phyloP scores from a whole-genome alignment of 2,888 invertebrate genomes.

The Pedicia rivosa region DNA sequence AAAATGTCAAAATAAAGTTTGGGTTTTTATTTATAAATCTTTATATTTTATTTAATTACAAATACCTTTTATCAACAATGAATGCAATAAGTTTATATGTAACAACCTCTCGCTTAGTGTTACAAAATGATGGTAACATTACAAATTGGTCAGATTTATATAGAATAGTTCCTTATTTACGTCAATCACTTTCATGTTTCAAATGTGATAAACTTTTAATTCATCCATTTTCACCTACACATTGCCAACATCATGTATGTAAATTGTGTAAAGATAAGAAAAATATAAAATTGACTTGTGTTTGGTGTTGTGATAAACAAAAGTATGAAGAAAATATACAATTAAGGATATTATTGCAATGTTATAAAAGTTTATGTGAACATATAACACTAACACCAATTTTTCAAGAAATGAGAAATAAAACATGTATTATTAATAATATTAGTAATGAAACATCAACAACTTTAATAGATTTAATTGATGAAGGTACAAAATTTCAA shows the following conservation, averaged over 20 bases:
- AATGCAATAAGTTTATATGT: slow-evolving; percentile 23
- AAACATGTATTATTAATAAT: slow-evolving; percentile 37
- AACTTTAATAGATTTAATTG: slow-evolving; percentile 51
- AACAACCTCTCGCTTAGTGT: slow-evolving; percentile 20
- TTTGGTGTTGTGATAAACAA: slow-evolving; percentile 70
- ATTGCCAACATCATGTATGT: slow-evolving; percentile 83
- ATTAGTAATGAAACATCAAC: slow-evolving; percentile 20
- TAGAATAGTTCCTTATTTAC: slow-evolving; percentile 65
- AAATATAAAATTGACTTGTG: slow-evolving; percentile 68
- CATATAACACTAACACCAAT: slow-evolving; percentile 60
- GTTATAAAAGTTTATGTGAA: slow-evolving; percentile 78
- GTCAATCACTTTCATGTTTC: slow-evolving; percentile 76
- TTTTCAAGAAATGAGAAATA: slow-evolving; percentile 29
- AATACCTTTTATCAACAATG: too few species aligned
- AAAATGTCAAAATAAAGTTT: too few species aligned
- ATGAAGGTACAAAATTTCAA: slow-evolving; percentile 62
- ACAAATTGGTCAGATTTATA: slow-evolving; percentile 68
- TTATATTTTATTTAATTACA: too few species aligned
- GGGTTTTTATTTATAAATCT: too few species aligned
- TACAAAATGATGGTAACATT: slow-evolving; percentile 24
- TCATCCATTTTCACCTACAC: slow-evolving; percentile 65
- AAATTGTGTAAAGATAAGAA: slow-evolving; percentile 72
- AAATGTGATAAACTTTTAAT: slow-evolving; percentile 73
- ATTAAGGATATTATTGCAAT: slow-evolving; percentile 64
- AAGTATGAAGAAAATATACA: slow-evolving; percentile 70